phyloP scores from a whole-genome alignment of 2,113 vertebrate genomes.

The Glareola pratincola region DNA sequence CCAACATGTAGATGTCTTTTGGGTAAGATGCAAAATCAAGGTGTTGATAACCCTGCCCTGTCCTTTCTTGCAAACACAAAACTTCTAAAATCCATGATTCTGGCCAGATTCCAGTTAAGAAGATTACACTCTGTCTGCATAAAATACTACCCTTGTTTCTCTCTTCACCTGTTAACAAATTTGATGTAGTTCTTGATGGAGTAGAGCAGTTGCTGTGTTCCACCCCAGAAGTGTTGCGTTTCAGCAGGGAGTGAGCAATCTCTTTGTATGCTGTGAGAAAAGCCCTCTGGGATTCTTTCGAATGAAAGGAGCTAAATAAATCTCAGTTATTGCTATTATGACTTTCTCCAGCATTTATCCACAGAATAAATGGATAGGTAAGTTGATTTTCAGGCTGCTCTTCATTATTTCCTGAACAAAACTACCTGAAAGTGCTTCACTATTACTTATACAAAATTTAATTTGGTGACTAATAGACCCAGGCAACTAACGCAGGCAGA shows the following conservation, averaged over 20 bases:
- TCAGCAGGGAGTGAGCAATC: conserved; percentile 49
- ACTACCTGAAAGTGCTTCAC: conserved; percentile 59
- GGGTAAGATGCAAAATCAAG: neutral
- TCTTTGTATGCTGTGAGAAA: conserved; percentile 39
- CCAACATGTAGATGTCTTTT: neutral
- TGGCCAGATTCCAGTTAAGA: neutral
- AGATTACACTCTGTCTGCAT: neutral
- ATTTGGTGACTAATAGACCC: conserved; percentile 66
- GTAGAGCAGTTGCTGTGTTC: conserved; percentile 21
- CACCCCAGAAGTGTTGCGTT: conserved; percentile 49
- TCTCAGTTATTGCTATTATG: conserved; percentile 55
- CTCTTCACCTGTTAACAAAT: conserved; percentile 7
- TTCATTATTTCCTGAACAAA: conserved; percentile 68
- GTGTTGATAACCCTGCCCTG: neutral
- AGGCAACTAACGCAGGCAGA: conserved; percentile 10
- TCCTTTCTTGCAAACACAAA: neutral
- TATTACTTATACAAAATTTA: conserved; percentile 70
- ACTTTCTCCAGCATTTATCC: conserved; percentile 47
- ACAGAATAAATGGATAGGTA: conserved; percentile 52
- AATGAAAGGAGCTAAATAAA: conserved; percentile 59
- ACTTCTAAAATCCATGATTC: neutral
- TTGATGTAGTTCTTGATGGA: neutral
- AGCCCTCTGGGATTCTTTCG: conserved; percentile 26
- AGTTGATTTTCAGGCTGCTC: conserved; percentile 58
- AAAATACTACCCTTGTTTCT: neutral